Evolutionary conservation across 2,797 vertebrate species (phyloP).

Genomic region (Helarctos malayanus): DNA sequence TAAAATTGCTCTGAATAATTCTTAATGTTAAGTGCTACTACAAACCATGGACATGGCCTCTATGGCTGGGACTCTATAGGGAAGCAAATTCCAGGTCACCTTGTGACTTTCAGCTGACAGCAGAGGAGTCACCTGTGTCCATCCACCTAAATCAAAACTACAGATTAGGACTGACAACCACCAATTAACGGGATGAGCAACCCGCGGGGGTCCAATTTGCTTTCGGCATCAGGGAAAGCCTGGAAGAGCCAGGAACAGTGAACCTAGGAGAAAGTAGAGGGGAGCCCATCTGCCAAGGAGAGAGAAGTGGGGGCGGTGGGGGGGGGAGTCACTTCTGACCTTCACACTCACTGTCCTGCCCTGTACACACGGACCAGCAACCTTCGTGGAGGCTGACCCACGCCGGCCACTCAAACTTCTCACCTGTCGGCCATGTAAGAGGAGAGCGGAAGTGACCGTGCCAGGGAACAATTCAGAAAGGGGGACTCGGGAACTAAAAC

Average conservation of each 20-base stretch:
- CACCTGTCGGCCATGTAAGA: neutral
- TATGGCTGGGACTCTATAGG: neutral
- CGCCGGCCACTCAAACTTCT: neutral
- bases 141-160: neutral
- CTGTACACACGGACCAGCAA: neutral
- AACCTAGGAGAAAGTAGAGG: neutral
- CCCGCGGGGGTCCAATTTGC: accelerated
- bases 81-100: neutral
- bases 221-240: neutral
- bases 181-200: neutral
- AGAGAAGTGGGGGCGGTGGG: neutral
- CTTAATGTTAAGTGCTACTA: neutral
- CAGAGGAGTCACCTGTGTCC: neutral
- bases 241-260: neutral
- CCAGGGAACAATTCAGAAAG: neutral
- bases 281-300: neutral
- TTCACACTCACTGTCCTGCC: neutral
- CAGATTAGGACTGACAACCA: neutral
- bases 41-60: neutral
- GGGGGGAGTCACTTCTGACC: neutral
- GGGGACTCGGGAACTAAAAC: neutral
- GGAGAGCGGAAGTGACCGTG: neutral
- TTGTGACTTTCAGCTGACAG: neutral
- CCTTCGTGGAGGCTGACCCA: neutral
- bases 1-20: slow-evolving; percentile 3